A percentile compares a stretch with the other conserved stretches of the same genome.
phyloP scores from a whole-genome alignment of 2,888 invertebrate species.

The Calliphora vomitoria region DNA sequence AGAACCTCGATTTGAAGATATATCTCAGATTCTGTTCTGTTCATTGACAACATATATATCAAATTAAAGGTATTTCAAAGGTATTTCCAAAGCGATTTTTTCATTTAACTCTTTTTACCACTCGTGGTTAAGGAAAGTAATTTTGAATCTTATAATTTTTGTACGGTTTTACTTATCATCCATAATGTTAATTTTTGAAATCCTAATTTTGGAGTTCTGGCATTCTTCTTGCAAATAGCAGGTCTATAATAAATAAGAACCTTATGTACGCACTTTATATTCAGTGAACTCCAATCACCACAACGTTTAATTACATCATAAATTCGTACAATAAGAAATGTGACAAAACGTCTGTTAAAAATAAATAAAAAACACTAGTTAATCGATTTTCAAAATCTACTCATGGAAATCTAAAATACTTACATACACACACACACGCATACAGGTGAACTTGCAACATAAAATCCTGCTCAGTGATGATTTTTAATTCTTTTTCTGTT shows the following conservation, averaged over 20 bases:
- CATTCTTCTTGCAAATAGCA: background rate
- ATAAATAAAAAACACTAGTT: constrained; percentile 63
- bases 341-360: constrained; percentile 60
- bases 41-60: too few relatives aligned
- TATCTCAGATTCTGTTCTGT: too few relatives aligned
- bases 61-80: too few relatives aligned
- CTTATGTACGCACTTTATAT: background rate
- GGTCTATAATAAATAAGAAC: too few relatives aligned
- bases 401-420: constrained; percentile 20
- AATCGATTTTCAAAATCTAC: constrained; percentile 60
- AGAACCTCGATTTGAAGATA: too few relatives aligned
- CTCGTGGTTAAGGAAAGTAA: too few relatives aligned
- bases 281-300: background rate
- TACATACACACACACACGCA: too few relatives aligned
- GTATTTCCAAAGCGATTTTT: too few relatives aligned
- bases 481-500: constrained; percentile 5
- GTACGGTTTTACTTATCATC: too few relatives aligned
- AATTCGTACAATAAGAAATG: constrained; percentile 55
- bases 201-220: background rate
- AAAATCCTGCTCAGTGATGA: constrained; percentile 28
- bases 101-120: too few relatives aligned
- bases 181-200: too few relatives aligned
- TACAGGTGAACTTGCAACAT: constrained; percentile 27
- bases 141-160: too few relatives aligned
- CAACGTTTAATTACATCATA: constrained; percentile 58